Conservation (phyloP, 2,797 vertebrate species). For the Austrolebias charrua region DNA sequence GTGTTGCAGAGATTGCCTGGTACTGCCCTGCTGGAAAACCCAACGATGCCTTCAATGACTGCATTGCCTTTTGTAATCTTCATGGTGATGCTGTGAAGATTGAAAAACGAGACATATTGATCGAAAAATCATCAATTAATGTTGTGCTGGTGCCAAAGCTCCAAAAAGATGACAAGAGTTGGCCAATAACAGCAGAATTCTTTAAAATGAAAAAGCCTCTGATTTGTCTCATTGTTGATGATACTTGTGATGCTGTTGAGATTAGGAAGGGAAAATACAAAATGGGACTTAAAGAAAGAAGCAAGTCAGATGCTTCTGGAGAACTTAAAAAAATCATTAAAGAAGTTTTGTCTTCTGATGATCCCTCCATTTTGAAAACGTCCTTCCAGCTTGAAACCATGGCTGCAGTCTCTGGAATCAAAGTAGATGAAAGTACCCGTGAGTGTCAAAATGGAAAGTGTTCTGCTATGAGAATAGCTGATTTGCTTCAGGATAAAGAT, state of each 20-base stretch:
- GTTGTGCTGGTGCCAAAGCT: slow-evolving; percentile 59
- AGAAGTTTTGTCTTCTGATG: slow-evolving; percentile 13
- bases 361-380: accelerated
- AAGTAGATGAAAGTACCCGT: slow-evolving; percentile 63
- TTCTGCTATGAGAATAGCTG: slow-evolving; percentile 45
- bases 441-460: slow-evolving; percentile 63
- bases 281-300: slow-evolving; percentile 72
- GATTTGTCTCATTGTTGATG: slow-evolving; percentile 65
- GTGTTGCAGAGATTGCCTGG: slow-evolving; percentile 79
- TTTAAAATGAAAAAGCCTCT: slow-evolving; percentile 51
- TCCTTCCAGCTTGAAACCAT: slow-evolving; percentile 54
- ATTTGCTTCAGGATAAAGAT: slow-evolving; percentile 36
- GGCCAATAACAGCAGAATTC: slow-evolving; percentile 16
- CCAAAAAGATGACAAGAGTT: slow-evolving; percentile 15
- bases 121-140: slow-evolving; percentile 65
- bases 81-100: slow-evolving; percentile 60
- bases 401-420: slow-evolving; percentile 48
- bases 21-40: slow-evolving; percentile 52
- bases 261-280: slow-evolving; percentile 22
- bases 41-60: slow-evolving; percentile 63
- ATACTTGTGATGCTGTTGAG: neutral
- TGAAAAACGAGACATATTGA: slow-evolving; percentile 62
- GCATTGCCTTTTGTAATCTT: slow-evolving; percentile 33
- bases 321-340: slow-evolving; percentile 57
- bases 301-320: slow-evolving; percentile 53